These are phyloP conservation scores for Struthio camelus DNA, from an alignment of 2,113 vertebrate genomes.

Conservation along the genomic window DNA sequence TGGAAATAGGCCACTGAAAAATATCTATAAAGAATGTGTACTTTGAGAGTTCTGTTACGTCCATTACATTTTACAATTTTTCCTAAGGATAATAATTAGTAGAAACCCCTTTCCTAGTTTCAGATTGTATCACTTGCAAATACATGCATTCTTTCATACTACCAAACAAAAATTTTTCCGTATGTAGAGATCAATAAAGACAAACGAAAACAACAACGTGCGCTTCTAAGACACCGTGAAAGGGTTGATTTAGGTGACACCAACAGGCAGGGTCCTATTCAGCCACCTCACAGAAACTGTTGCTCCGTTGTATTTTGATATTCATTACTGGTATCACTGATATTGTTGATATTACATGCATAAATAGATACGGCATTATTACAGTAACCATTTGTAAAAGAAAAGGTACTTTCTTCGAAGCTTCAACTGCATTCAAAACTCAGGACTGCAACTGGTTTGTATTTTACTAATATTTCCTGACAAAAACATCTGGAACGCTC, in stretches of 20 bases:
- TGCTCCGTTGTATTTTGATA: neutral
- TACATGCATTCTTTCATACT: neutral
- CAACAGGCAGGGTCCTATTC: neutral
- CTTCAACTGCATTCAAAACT: neutral
- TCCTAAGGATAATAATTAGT: neutral
- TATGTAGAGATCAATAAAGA: fast-evolving
- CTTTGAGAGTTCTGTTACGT: neutral
- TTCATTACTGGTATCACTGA: neutral
- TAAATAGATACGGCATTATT: neutral
- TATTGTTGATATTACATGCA: too few relatives aligned
- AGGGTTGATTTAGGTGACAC: neutral
- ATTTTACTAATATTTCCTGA: neutral
- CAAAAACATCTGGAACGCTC: neutral
- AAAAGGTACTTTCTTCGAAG: neutral
- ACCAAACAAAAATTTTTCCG: neutral
- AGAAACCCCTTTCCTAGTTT: neutral
- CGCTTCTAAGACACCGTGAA: neutral
- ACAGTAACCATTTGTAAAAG: neutral
- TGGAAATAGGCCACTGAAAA: neutral
- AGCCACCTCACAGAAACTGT: neutral
- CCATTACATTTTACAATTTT: neutral
- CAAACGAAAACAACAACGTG: neutral
- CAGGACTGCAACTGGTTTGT: fast-evolving
- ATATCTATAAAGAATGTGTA: neutral
- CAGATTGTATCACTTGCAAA: neutral